Evolutionary conservation across 2,113 vertebrate genomes (phyloP).

Genomic region (Hemiscyllium ocellatum): DNA sequence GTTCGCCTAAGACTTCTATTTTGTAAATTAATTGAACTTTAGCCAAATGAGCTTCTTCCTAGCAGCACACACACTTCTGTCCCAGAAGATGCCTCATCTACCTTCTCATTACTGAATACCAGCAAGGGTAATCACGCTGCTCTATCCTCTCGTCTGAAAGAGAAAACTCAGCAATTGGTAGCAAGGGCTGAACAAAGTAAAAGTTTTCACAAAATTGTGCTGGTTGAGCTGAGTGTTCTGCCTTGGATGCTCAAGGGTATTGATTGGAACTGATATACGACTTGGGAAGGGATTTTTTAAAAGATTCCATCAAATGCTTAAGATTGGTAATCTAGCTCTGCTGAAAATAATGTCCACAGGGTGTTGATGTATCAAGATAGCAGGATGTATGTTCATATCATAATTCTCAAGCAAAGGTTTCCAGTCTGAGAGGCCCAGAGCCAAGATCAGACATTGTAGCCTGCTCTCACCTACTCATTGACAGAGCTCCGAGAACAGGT

Average conservation of each 20-base stretch:
- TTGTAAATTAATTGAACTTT: background rate
- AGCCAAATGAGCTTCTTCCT: background rate
- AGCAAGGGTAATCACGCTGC: background rate
- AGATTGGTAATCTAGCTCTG: background rate
- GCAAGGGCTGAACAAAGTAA: background rate
- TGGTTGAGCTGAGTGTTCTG: background rate
- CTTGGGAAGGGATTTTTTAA: background rate
- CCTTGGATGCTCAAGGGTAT: background rate
- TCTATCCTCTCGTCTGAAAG: background rate
- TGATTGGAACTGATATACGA: background rate
- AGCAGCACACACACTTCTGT: too few relatives aligned
- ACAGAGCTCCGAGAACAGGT: background rate
- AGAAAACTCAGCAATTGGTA: background rate
- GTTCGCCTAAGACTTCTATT: background rate
- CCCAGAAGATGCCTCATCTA: background rate
- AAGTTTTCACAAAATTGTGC: background rate
- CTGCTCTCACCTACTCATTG: background rate
- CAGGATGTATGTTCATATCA: background rate
- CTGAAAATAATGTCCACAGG: background rate
- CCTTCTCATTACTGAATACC: background rate
- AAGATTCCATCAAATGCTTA: background rate
- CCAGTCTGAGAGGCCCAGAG: background rate
- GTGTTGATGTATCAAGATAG: background rate
- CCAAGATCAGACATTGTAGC: background rate
- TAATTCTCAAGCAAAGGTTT: background rate